Evolutionary conservation across 2,113 vertebrate genomes (phyloP), one percentile per base, ranked within the genome.

Genomic region (Austrofundulus limnaeus): DNA sequence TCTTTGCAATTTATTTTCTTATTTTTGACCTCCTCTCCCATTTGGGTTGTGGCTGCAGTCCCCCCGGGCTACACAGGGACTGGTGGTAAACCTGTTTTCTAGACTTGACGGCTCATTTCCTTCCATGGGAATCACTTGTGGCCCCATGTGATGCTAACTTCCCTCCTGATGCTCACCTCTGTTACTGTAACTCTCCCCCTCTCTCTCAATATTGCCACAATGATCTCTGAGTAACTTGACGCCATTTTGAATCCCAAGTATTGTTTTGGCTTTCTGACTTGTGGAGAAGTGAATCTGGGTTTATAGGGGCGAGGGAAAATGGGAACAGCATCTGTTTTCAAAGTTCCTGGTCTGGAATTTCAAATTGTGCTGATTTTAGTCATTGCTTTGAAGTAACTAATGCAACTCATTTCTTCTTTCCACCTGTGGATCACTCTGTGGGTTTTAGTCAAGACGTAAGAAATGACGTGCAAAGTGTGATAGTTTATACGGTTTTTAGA

Each of bases 201-300:
- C 59, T 28, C 57, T 24, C 52, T 43, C 46, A 46, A 70, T 75
- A 73, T 79, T 25, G 4, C 68, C 70, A 78, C 75, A 83, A 53
- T 71, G 61, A 70, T 86, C 65, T 61, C 67, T 71, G 24, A 68
- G 81, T 70, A 81, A 88, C 72, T 65, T 5, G 24, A 80, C 78
- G 74, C 78, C 83, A 78, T 84, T 85, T 88, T 83, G 74, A 78
- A 84, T 77, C 71, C 77, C 62, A 61, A 78, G 65, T 54, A 68
- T 61, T 72, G 68, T 83, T 85, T 71, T 77, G 79, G 75, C 83
- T 81, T 61, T 72, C 59, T 65, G 66, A 69, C 62, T 74, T 0
- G 19, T 31, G 19, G 61, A 63, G 61, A 73, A 68, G 63, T 59
- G 61, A 62, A 76, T 68, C 73, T 54, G 37, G 42, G 59, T 56